Evolutionary conservation across 2,888 invertebrate species (phyloP), one percentile per base, ranked within the genome.

Genomic region (Plagodis pulveraria): DNA sequence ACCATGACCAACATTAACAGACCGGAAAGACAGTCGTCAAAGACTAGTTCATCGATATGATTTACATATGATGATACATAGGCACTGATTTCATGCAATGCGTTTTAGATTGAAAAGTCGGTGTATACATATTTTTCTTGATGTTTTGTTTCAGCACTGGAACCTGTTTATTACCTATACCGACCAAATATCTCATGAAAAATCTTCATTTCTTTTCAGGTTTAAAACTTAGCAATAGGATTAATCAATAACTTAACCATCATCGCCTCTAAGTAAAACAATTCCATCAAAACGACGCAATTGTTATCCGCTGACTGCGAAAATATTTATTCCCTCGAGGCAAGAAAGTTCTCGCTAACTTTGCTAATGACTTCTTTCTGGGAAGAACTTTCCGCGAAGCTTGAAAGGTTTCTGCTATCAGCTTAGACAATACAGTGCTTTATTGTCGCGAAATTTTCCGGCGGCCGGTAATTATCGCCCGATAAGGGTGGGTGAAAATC

Each of bases 291-390:
- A 77, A 77, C 74, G 72, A 74, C 74, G 68, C 77, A 83, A 84
- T 84, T 86, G 84, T 86, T 85, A 84, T 85, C 78, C 77, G 74
- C 74, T 76, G 78, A 79, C 81, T 81, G 77, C 76, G 78, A 78
- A 83, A 89, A 89, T 90, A 87, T 89, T 90, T 89, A 83, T 84
- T 84, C 83, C 81, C 81, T 56, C 70, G 70, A 73, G 75, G 81
- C 76, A 73, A 73, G 75, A 78, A 84, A 87, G 78, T 89, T 86
- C 77, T 73, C 74, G 74, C 70, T 74, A 89, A 88, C 83, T 89
- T 85, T 65, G 77, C 84, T 91, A 91, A 90, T 89, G 89, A 89
- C 89, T 88, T 87, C 86, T 89, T 89, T 90, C 83, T 79, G 82
- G 83, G 80, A 80, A 72, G 73, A 74, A 89, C 84, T 88, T 88